These are phyloP conservation scores for Drosophila peninsularis DNA, from an alignment of 2,888 invertebrate species.

Conservation along the genomic window DNA sequence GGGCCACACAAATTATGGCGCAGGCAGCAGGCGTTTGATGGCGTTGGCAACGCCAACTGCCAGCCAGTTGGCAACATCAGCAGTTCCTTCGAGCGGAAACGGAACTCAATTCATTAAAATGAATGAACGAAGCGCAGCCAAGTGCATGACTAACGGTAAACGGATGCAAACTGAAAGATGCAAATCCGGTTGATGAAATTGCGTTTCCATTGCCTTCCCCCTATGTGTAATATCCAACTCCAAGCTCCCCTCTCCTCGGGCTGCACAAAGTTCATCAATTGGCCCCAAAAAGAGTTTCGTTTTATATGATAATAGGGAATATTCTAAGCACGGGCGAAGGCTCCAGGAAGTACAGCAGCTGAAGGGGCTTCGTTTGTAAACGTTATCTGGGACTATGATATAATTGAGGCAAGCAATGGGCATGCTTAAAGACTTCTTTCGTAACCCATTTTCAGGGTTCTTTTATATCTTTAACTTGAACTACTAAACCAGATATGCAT, in stretches of 20 bases:
- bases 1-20: conserved; percentile 63
- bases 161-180: conserved; percentile 79
- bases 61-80: conserved; percentile 60
- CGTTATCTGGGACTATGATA: not conserved
- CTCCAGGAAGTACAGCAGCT: not conserved
- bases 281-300: not conserved
- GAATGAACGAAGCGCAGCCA: conserved; percentile 75
- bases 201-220: conserved; percentile 60
- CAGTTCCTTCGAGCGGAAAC: conserved; percentile 76
- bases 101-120: conserved; percentile 81
- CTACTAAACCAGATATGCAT: not conserved
- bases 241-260: not conserved
- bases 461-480: not conserved
- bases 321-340: not conserved
- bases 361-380: not conserved
- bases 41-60: conserved; percentile 47
- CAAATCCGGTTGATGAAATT: conserved; percentile 77
- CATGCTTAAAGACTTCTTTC: not conserved
- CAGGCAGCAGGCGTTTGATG: conserved; percentile 44
- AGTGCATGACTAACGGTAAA: conserved; percentile 80
- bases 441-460: no score
- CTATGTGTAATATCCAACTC: conserved; percentile 6
- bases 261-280: conserved; percentile 20
- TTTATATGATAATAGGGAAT: conserved; percentile 13
- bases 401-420: not conserved